Base-by-base conservation (phyloP, 2,888 invertebrate species). In the Oligia strigilis region DNA sequence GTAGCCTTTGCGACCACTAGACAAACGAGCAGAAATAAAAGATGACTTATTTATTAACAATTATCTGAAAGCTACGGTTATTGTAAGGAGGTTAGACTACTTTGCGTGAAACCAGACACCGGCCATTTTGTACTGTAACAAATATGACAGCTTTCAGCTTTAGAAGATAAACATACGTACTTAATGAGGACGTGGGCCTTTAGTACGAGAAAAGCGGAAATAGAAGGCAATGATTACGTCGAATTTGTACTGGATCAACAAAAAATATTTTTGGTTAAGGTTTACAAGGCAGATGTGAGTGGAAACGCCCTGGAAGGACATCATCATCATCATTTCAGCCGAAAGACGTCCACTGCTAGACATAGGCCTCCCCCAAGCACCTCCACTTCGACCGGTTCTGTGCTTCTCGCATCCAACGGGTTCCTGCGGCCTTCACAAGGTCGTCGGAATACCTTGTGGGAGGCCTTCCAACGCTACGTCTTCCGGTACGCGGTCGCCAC, bases 121-220 rank as follows among this genome's bases (percentile, higher is more conserved):
- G 17, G 36, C 13, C 49, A 36, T 81, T 70, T 49, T 11, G 23
- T 65, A 40, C 5, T 14, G 43, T 84, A 80, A 84, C 58, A 80
- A 84, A 81, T 85, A 70, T 80, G 80, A 85, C 85, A 70, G 64
- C 58, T 70, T 60, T 46, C 85, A 70, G 69, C 58, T 70, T 60
- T 46, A 9, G 17, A 60, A 80, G 65, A 81, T 85, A 84, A 85
- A 85, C 19, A 85, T 52, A 23, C 2, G 13, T 65, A 70, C 14
- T 52, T 80, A 81, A 43, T 58, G n/a, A 77, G 19, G 5, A 69
- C 2, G 23, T 8, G 29, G 29, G 29, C 17, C 11, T 14, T 40
- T 64, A 58, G 19, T 8, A 19, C 0, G 23, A 49, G 43, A 2
- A 49, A 81, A 40, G 8, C 60, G 6, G 52, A 78, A 67, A 17